phyloP scores from a whole-genome alignment of 2,888 invertebrate species.

The Synanthedon andrenaeformis region DNA sequence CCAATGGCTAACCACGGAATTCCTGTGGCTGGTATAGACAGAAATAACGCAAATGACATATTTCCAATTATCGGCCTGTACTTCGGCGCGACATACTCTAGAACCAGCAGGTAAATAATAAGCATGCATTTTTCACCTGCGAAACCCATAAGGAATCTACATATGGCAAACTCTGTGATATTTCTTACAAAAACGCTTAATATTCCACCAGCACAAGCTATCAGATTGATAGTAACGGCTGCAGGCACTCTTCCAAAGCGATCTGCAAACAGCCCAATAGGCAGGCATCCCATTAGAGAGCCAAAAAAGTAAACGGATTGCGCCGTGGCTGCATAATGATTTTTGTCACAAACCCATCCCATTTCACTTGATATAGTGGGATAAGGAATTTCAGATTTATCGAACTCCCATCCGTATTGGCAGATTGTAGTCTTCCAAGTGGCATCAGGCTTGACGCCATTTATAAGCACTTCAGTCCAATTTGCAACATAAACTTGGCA shows the following conservation, averaged over 20 bases:
- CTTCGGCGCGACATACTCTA: constrained; percentile 9
- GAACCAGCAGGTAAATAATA: constrained; percentile 6
- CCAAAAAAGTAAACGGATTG: constrained; percentile 8
- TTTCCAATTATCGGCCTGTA: constrained; percentile 7
- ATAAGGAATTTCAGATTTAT: constrained; percentile 7
- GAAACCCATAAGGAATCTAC: constrained; percentile 7
- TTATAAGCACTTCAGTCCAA: constrained; percentile 6
- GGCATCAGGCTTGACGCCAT: not conserved
- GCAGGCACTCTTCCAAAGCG: constrained; percentile 8
- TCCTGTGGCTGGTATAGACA: constrained; percentile 1
- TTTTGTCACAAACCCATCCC: constrained; percentile 9
- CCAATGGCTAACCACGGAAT: constrained; percentile 7
- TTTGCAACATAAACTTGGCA: constrained; percentile 6
- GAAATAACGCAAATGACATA: constrained; percentile 7
- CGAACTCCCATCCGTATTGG: constrained; percentile 9
- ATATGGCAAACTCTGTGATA: constrained; percentile 4
- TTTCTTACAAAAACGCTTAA: constrained; percentile 5
- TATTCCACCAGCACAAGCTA: constrained; percentile 5
- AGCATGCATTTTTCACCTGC: constrained; percentile 8
- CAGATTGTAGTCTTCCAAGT: constrained; percentile 1
- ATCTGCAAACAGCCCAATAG: constrained; percentile 7
- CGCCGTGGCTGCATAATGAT: constrained; percentile 7
- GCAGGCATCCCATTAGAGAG: constrained; percentile 5
- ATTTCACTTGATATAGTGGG: constrained; percentile 7
- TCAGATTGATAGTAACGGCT: constrained; percentile 3